phyloP scores from a whole-genome alignment of 2,888 invertebrate genomes.

The Bembecia ichneumoniformis region DNA sequence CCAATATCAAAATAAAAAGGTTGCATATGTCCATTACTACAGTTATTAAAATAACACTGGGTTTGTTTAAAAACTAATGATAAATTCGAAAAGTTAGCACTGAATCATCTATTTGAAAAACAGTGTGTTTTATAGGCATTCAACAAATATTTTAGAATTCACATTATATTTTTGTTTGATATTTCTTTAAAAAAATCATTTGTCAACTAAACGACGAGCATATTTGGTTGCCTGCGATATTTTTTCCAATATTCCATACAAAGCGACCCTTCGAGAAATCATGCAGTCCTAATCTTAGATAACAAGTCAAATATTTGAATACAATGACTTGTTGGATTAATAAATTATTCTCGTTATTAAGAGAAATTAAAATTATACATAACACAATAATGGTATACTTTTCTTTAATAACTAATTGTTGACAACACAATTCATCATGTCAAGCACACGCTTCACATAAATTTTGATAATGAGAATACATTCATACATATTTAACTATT shows the following conservation, averaged over 20 bases:
- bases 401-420: constrained; percentile 23
- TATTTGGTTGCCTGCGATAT: no score
- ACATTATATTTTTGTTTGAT: not conserved
- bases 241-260: no score
- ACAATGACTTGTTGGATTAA: no score
- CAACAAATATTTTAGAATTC: not conserved
- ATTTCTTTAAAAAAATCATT: no score
- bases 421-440: constrained; percentile 17
- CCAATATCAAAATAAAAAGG: constrained; percentile 21
- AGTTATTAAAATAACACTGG: not conserved
- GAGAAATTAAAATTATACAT: no score
- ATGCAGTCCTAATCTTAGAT: no score
- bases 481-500: constrained; percentile 46
- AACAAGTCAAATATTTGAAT: no score
- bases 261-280: no score
- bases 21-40: not conserved
- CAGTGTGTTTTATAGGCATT: no score
- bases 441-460: constrained; percentile 40
- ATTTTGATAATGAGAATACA: constrained; percentile 48
- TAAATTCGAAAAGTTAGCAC: not conserved
- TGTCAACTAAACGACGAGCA: no score
- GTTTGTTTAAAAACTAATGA: not conserved
- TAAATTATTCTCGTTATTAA: no score
- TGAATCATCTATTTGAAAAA: not conserved
- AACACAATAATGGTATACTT: constrained; percentile 48